These are phyloP conservation scores for Recurvirostra avosetta DNA, from an alignment of 2,113 vertebrate species.

Conservation along the genomic window DNA sequence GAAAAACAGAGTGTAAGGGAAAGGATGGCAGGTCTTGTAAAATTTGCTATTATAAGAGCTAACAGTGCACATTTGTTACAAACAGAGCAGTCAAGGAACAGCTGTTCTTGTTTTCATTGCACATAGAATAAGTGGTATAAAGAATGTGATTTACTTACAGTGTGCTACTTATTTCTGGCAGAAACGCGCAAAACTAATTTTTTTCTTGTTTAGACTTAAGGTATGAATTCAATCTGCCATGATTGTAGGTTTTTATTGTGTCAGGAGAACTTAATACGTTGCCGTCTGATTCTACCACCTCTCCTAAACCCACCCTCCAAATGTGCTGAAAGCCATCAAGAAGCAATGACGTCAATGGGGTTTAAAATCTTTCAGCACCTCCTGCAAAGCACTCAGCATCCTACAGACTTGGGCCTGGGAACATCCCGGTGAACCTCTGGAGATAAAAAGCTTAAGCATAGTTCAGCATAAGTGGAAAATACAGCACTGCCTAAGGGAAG, in stretches of 20 bases:
- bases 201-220: constrained; percentile 26
- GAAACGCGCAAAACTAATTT: constrained; percentile 40
- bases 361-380: background rate
- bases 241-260: constrained; percentile 42
- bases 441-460: constrained; percentile 35
- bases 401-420: background rate
- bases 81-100: constrained; percentile 17
- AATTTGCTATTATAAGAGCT: background rate
- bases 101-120: constrained; percentile 38
- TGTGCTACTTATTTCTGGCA: constrained; percentile 48
- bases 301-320: background rate
- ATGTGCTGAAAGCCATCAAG: background rate
- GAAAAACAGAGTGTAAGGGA: background rate
- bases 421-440: constrained; percentile 15
- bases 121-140: background rate
- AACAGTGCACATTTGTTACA: background rate
- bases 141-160: constrained; percentile 34
- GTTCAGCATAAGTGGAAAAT: background rate
- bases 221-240: constrained; percentile 40
- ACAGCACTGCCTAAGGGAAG: background rate
- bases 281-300: background rate
- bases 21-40: background rate
- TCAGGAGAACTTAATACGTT: constrained; percentile 22
- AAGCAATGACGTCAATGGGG: background rate
- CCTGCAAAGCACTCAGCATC: background rate